phyloP scores from a whole-genome alignment of 2,797 vertebrate species.

The Peromyscus melanophrys region DNA sequence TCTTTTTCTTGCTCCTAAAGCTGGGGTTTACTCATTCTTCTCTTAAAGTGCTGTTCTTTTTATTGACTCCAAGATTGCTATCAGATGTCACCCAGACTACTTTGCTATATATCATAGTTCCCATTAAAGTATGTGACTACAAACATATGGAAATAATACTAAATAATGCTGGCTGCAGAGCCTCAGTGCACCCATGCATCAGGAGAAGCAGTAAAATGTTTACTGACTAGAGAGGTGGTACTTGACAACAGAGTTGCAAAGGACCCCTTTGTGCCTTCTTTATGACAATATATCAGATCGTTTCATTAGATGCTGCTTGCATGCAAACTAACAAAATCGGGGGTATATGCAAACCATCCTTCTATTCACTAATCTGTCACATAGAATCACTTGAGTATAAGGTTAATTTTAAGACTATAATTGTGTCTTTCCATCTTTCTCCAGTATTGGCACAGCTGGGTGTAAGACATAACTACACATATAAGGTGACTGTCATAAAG shows the following conservation, averaged over 20 bases:
- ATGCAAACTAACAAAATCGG: slow-evolving; percentile 46
- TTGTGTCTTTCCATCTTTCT: slow-evolving; percentile 62
- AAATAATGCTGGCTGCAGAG: slow-evolving; percentile 73
- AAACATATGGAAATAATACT: slow-evolving; percentile 79
- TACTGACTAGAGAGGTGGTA: slow-evolving; percentile 51
- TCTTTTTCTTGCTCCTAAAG: slow-evolving; percentile 71
- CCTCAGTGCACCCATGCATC: slow-evolving; percentile 72
- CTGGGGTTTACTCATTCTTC: slow-evolving; percentile 71
- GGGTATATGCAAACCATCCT: background rate
- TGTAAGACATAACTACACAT: slow-evolving; percentile 1
- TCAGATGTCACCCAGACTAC: slow-evolving; percentile 73
- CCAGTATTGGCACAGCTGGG: slow-evolving; percentile 24
- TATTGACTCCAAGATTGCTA: slow-evolving; percentile 82
- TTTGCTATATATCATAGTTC: slow-evolving; percentile 71
- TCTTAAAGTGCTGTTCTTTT: slow-evolving; percentile 75
- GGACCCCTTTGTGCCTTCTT: slow-evolving; percentile 66
- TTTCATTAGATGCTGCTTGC: slow-evolving; percentile 18
- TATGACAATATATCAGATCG: slow-evolving; percentile 64
- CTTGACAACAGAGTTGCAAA: slow-evolving; percentile 61
- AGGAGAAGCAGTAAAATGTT: slow-evolving; percentile 74
- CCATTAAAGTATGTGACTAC: slow-evolving; percentile 74
- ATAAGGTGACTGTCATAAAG: slow-evolving; percentile 13
- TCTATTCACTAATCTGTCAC: slow-evolving; percentile 34
- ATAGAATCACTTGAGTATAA: slow-evolving; percentile 38
- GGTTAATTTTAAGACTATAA: slow-evolving; percentile 54